Evolutionary conservation across 2,113 vertebrate genomes (phyloP).

Genomic region (Hippocampus guttulatus): DNA sequence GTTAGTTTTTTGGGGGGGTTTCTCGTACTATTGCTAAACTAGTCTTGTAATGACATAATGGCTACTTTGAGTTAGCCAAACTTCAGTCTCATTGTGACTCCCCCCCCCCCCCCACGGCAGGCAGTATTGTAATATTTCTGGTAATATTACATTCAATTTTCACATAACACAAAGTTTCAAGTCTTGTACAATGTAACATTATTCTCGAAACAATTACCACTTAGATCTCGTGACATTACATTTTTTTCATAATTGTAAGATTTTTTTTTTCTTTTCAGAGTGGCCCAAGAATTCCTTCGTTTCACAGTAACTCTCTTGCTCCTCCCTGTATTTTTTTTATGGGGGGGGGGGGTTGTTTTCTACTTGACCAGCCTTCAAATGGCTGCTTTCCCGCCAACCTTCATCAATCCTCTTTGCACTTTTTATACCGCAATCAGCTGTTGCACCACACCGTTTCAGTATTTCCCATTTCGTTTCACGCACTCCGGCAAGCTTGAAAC

Average conservation of each 20-base stretch:
- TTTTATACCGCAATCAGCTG: constrained; percentile 28
- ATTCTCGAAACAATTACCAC: neutral
- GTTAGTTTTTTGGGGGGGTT: no score
- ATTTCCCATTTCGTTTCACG: constrained; percentile 17
- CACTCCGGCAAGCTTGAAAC: constrained; percentile 12
- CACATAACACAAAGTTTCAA: no score
- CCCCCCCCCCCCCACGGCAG: no score
- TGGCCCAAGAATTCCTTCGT: constrained; percentile 41
- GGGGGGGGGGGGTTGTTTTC: constrained; percentile 1
- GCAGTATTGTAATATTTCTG: no score
- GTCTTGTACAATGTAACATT: neutral
- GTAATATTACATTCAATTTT: no score
- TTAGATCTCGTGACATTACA: neutral
- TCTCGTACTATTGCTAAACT: no score
- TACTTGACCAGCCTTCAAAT: constrained; percentile 22
- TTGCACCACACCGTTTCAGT: constrained; percentile 8
- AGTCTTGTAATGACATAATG: no score
- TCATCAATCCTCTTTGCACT: constrained; percentile 27
- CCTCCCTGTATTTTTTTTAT: neutral
- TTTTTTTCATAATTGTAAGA: neutral
- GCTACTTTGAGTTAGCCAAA: no score
- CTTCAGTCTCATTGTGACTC: no score
- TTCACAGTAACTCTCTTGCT: constrained; percentile 23
- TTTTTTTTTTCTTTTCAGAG: constrained; percentile 13
- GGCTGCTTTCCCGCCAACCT: constrained; percentile 20